Evolutionary conservation across 64 coral and sea anemone genomes (phyloP), one percentile per base, ranked within the genome.

Genomic region (Pocillopora damicornis): DNA sequence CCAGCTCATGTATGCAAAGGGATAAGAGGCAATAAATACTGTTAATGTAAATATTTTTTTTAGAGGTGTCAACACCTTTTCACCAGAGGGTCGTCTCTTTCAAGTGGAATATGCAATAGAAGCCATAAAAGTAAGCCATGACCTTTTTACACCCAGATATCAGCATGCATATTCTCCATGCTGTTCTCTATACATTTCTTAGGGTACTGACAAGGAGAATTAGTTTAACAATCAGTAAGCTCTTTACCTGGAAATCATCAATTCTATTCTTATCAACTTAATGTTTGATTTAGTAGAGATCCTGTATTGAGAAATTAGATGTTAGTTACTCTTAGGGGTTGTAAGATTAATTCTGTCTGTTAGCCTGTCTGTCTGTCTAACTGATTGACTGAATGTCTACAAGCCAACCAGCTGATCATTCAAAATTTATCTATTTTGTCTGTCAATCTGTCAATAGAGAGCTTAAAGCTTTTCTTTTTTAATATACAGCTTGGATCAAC

Each of bases 41-140:
- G 42, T 62, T 18, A 65, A 18, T 38, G 63, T 23, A 71, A 0
- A 71, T 71, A 26, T 75, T 63, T 37, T 77, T 91, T 84, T 76
- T 64, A 98, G 95, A 92, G 95, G 95, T 81, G 95, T 98, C 38
- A 98, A 98, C 37, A 98, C 95, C 7, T 98, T 98, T 76, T 98
- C 95, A 34, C 95, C 95, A 71, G 95, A 98, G 76, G 95, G 95
- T 61, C 86, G 95, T 38, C 92, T 98, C 59, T 98, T 98, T 89
- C 95, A 98, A 87, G 95, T 98, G n/a, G 95, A 98, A 89, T 98
- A 98, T 94, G 95, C 95, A 25, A 98, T 98, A 75, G 95, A 98
- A 89, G 95, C 95, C 25, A 98, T 98, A 60, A 98, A 98, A 90
- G 95, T 98, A 77, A 72, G 87, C 58, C 7, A 30, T 30, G 30